Evolutionary conservation across 1,140 invertebrate genomes (phyloP).

Genomic region (Idris sp.): DNA sequence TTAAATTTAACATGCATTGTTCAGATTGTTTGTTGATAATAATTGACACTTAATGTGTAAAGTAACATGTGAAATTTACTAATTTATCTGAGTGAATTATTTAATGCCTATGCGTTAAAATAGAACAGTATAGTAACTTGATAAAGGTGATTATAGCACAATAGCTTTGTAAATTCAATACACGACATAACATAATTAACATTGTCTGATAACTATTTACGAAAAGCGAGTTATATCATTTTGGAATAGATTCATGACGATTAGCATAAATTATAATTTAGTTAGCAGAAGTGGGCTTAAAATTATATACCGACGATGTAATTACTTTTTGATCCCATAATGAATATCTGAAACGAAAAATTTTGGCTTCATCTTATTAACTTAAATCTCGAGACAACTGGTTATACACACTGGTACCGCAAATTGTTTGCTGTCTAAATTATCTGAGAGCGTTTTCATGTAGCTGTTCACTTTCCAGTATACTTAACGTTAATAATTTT

Average conservation of each 20-base stretch:
- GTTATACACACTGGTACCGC: constrained; percentile 1
- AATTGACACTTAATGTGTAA: no score
- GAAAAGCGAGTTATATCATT: neutral
- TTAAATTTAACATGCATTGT: no score
- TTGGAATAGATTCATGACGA: neutral
- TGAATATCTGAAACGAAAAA: constrained; percentile 6
- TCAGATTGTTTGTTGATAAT: no score
- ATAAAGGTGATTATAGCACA: no score
- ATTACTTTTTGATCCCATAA: neutral
- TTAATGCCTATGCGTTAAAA: no score
- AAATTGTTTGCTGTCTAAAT: constrained; percentile 16
- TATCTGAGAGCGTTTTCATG: constrained; percentile 32
- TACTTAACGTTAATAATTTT: constrained; percentile 31
- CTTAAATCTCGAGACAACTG: neutral
- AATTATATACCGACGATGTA: neutral
- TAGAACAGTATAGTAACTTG: no score
- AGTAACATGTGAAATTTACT: no score
- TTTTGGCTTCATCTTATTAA: constrained; percentile 1
- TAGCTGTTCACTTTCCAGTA: constrained; percentile 10
- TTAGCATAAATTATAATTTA: neutral
- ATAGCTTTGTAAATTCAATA: constrained; percentile 23
- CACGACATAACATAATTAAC: constrained; percentile 2
- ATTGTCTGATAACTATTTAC: constrained; percentile 1
- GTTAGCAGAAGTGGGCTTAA: neutral
- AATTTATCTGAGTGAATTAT: no score